Evolutionary conservation across 2,797 vertebrate genomes (phyloP).

Genomic region (Takifugu rubripes): DNA sequence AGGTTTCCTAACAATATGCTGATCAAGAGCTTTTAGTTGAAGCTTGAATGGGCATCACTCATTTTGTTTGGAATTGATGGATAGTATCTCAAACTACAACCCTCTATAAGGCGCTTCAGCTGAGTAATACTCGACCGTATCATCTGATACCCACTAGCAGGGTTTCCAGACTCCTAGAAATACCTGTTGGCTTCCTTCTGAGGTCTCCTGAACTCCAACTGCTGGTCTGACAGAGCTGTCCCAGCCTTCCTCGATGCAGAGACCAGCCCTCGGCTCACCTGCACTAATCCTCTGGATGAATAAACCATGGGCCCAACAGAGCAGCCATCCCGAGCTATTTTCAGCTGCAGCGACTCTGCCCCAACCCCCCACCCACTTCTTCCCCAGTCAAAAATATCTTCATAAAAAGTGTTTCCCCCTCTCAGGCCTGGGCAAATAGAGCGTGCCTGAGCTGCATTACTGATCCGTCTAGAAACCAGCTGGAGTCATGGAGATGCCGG

Average conservation of each 20-base stretch:
- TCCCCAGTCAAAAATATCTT: conserved; percentile 48
- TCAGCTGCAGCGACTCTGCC: conserved; percentile 44
- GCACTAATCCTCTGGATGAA: conserved; percentile 70
- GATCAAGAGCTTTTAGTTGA: no score
- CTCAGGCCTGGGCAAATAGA: conserved; percentile 49
- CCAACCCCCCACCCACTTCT: background rate
- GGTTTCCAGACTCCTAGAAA: no score
- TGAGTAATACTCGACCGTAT: no score
- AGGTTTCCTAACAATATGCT: no score
- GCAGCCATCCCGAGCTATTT: conserved; percentile 64
- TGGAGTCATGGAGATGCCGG: conserved; percentile 45
- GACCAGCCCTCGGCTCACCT: conserved; percentile 67
- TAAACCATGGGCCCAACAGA: conserved; percentile 67
- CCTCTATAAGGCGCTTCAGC: no score
- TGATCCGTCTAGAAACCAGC: conserved; percentile 59
- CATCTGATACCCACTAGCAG: no score
- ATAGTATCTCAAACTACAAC: no score
- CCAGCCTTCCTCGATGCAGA: conserved; percentile 39
- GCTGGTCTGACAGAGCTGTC: conserved; percentile 49
- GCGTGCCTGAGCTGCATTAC: conserved; percentile 45
- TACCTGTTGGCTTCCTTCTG: no score
- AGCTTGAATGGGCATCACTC: no score
- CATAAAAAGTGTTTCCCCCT: conserved; percentile 44
- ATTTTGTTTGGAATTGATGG: no score
- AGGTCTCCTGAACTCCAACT: conserved; percentile 24